These are phyloP conservation scores for Podabrus alpinus DNA, from an alignment of 2,888 invertebrate species.

Conservation along the genomic window DNA sequence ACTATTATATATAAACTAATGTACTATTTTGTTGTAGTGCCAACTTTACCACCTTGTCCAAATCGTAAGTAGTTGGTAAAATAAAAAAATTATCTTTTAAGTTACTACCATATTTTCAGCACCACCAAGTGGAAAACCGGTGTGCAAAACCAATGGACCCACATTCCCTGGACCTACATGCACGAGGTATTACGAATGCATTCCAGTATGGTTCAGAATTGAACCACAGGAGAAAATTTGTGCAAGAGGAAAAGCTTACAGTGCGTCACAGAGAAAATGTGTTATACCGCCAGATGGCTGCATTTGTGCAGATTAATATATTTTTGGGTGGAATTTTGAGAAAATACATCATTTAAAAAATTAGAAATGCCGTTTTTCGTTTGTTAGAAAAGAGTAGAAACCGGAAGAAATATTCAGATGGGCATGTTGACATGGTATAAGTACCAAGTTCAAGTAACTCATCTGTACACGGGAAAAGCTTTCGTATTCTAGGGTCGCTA, in stretches of 20 bases:
- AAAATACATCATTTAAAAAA: too few relatives aligned
- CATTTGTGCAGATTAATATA: not conserved
- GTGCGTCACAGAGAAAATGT: slow-evolving; percentile 8
- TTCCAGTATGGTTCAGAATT: slow-evolving; percentile 20
- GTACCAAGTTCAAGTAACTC: too few relatives aligned
- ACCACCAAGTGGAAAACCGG: not conserved
- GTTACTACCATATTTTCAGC: not conserved
- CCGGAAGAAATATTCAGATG: too few relatives aligned
- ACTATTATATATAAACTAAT: too few relatives aligned
- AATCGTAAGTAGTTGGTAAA: slow-evolving; percentile 6
- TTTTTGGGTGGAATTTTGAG: too few relatives aligned
- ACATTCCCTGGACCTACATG: slow-evolving; percentile 15
- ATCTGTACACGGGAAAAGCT: too few relatives aligned
- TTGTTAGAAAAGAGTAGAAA: too few relatives aligned
- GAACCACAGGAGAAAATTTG: slow-evolving; percentile 13
- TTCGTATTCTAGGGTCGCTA: too few relatives aligned
- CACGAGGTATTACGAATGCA: slow-evolving; percentile 21
- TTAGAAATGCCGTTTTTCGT: too few relatives aligned
- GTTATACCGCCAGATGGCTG: slow-evolving; percentile 5
- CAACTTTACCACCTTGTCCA: slow-evolving; percentile 8
- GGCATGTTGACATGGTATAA: too few relatives aligned
- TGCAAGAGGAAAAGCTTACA: slow-evolving; percentile 15
- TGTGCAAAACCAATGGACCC: slow-evolving; percentile 1
- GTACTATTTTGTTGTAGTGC: slow-evolving; percentile 5
- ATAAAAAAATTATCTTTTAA: not conserved